These are phyloP conservation scores for Torymus tubicola DNA, from an alignment of 2,888 invertebrate genomes.

Conservation along the genomic window DNA sequence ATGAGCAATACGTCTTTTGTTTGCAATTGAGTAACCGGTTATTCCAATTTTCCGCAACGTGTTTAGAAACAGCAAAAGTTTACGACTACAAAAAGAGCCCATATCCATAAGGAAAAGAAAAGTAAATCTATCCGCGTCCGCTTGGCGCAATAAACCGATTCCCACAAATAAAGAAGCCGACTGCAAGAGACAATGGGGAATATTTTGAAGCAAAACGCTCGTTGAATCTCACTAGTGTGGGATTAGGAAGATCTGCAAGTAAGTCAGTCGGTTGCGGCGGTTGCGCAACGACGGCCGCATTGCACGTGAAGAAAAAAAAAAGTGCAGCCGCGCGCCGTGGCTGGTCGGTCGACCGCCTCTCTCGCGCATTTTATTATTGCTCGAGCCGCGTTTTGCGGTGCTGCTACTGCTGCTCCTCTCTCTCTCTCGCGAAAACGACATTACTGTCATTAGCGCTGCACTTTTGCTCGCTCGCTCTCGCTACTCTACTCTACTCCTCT, in stretches of 20 bases:
- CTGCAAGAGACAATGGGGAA: conserved; percentile 25
- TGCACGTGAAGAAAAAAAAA: conserved; percentile 13
- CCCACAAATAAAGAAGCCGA: conserved; percentile 34
- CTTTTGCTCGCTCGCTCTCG: conserved; percentile 58
- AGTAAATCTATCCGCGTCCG: neutral
- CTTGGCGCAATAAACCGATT: conserved; percentile 19
- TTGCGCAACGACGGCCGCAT: conserved; percentile 57
- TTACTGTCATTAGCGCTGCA: conserved; percentile 71
- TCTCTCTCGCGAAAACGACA: conserved; percentile 54
- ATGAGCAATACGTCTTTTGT: too few relatives aligned
- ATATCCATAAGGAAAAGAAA: conserved; percentile 4
- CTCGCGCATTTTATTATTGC: conserved; percentile 69
- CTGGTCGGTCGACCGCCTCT: conserved; percentile 13
- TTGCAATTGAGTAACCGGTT: neutral
- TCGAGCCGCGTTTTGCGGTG: conserved; percentile 62
- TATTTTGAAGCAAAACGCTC: conserved; percentile 5
- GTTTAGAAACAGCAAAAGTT: neutral
- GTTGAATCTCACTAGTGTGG: conserved; percentile 23
- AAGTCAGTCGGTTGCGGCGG: conserved; percentile 45
- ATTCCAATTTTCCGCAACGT: conserved; percentile 1
- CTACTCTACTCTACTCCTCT: neutral
- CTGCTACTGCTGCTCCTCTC: conserved; percentile 7
- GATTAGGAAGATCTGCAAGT: conserved; percentile 32
- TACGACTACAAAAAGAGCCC: neutral
- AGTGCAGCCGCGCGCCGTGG: neutral